These are phyloP conservation scores for Trichonephila clavata DNA, from an alignment of 1,140 invertebrate genomes.

Conservation along the genomic window DNA sequence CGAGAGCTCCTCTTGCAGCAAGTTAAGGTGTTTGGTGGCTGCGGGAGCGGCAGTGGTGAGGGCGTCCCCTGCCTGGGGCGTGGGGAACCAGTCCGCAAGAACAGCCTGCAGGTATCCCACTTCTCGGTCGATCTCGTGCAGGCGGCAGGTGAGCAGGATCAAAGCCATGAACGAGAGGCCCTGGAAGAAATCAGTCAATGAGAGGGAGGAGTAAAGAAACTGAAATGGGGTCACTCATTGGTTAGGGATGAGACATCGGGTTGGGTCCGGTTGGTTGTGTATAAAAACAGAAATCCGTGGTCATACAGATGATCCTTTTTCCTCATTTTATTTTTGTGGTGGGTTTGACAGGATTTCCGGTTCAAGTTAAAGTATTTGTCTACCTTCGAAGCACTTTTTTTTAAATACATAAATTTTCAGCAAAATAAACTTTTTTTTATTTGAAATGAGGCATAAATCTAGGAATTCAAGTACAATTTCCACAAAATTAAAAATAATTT, in stretches of 20 bases:
- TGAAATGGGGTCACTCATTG: neutral
- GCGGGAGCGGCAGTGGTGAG: neutral
- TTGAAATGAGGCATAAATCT: too few species aligned
- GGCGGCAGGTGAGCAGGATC: conserved; percentile 77
- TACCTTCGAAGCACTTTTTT: too few species aligned
- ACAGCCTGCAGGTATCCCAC: conserved; percentile 77
- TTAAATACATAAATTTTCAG: too few species aligned
- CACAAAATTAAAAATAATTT: too few species aligned
- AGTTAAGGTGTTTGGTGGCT: neutral
- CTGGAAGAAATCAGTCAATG: neutral
- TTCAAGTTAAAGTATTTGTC: too few species aligned
- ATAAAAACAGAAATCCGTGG: neutral
- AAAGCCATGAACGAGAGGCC: conserved; percentile 74
- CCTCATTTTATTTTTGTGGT: too few species aligned
- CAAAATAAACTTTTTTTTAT: too few species aligned
- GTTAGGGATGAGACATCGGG: neutral
- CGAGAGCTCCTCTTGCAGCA: conserved; percentile 63
- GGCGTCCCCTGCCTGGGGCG: neutral
- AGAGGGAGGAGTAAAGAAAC: neutral
- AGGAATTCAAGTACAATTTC: too few species aligned
- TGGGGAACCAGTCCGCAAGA: conserved; percentile 76
- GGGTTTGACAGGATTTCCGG: too few species aligned
- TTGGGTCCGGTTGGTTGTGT: neutral
- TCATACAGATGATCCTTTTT: too few species aligned
- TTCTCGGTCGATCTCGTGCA: conserved; percentile 78